Evolutionary conservation across 2,888 invertebrate genomes (phyloP), one percentile per base, ranked within the genome.

Genomic region (Xestia xanthographa): DNA sequence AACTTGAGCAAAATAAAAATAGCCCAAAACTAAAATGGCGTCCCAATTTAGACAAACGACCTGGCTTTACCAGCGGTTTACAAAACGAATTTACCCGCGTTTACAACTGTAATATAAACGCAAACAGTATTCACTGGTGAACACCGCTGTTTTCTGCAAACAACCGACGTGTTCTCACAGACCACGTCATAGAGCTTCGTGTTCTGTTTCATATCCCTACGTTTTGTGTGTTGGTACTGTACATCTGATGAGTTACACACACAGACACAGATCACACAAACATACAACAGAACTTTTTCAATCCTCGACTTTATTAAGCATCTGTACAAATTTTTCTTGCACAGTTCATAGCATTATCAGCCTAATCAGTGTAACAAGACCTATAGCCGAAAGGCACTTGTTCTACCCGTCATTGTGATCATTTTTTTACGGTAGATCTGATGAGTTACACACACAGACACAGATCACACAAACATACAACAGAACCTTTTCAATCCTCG

Each of bases 21-120:
- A 58, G 20, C 1, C 1, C 3, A 26, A 56, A 79, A 34, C 1
- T 17, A 29, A 43, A 68, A 68, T 66, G 29, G 14, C 53, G 11
- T 9, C 26, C 53, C 26, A 34, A 80, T 50, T 22, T 26, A 69
- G 45, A 69, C 22, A 53, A 75, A 81, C 60, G 48, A 58, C 26
- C 0, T 14, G 20, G 53, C 41, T 69, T 70, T 62, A 62, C 48
- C 45, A 48, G 45, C n/a, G 45, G 34, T 75, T 69, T 50, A 62
- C 48, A 26, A 75, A 69, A 69, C 26, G 53, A 53, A 38, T 50
- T 17, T 22, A 60, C n/a, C 8, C 45, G 34, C 45, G 34, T 66
- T 80, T 66, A 41, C 76, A 70, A 45, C 41, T n/a, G 70, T 75
- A 66, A 66, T 62, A 76, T 26, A 34, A 69, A 67, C 41, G 22